phyloP scores from a whole-genome alignment of 2,888 invertebrate genomes.

The Lasius fuliginosus region DNA sequence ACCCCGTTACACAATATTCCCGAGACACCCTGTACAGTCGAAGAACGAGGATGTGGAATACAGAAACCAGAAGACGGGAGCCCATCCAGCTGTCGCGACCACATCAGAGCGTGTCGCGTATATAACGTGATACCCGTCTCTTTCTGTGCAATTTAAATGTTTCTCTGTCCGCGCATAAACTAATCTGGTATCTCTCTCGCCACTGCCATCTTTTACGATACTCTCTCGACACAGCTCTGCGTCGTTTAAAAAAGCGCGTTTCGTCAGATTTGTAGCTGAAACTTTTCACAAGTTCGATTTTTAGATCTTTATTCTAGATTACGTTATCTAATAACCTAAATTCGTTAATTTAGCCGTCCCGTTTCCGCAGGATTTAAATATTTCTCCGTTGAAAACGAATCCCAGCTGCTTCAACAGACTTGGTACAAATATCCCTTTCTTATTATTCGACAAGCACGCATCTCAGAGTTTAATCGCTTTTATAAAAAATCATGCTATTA shows the following conservation, averaged over 20 bases:
- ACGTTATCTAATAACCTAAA: background rate
- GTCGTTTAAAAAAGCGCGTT: background rate
- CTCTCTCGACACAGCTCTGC: background rate
- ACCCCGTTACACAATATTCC: background rate
- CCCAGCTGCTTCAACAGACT: no score
- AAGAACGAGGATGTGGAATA: constrained; percentile 63
- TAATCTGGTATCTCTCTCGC: constrained; percentile 34
- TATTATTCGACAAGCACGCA: background rate
- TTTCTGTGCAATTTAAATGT: constrained; percentile 65
- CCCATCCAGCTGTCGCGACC: constrained; percentile 74
- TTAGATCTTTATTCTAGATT: background rate
- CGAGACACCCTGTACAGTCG: constrained; percentile 32
- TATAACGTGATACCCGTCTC: constrained; percentile 55
- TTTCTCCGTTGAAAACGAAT: background rate
- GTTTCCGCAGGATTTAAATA: background rate
- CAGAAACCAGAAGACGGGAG: constrained; percentile 61
- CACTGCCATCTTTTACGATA: constrained; percentile 19
- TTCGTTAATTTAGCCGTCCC: background rate
- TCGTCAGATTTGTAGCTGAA: constrained; percentile 8
- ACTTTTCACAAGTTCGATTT: background rate
- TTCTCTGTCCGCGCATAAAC: constrained; percentile 61
- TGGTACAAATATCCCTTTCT: background rate
- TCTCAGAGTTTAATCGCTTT: no score
- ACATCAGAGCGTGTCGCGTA: constrained; percentile 67
- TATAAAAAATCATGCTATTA: background rate